Conservation (phyloP, 2,888 invertebrate species). For the Ischnura elegans region DNA sequence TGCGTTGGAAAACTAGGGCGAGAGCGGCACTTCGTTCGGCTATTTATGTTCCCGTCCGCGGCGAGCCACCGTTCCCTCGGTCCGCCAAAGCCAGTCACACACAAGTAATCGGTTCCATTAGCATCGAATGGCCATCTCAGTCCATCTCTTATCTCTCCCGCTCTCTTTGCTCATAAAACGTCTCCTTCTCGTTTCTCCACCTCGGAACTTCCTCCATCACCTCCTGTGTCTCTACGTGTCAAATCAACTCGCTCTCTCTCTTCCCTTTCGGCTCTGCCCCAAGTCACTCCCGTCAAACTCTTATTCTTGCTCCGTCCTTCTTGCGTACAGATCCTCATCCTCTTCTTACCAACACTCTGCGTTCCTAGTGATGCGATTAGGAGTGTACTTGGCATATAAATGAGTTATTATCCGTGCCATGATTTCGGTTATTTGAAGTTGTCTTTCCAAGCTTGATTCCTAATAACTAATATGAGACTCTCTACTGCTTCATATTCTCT, state of each 20-base stretch:
- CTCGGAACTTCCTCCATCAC: background rate
- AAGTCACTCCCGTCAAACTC: background rate
- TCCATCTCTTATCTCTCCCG: background rate
- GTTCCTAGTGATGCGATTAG: too few species aligned
- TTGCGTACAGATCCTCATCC: background rate
- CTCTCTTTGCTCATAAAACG: slow-evolving; percentile 25
- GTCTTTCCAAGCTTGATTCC: too few species aligned
- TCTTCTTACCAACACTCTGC: too few species aligned
- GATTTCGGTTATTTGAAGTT: too few species aligned
- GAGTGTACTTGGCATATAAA: too few species aligned
- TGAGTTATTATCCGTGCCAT: too few species aligned
- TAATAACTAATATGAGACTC: too few species aligned
- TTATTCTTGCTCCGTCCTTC: slow-evolving; percentile 16
- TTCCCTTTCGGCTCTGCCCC: background rate
- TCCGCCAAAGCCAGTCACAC: background rate
- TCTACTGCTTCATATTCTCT: too few species aligned
- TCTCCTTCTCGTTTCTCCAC: slow-evolving; percentile 31
- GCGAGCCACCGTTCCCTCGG: background rate
- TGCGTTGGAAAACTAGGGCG: background rate
- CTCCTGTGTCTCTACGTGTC: background rate
- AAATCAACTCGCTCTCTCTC: background rate
- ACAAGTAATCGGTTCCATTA: slow-evolving; percentile 20
- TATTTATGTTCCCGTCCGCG: background rate
- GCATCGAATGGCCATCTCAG: background rate
- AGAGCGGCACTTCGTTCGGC: background rate